Evolutionary conservation across 2,888 invertebrate species (phyloP).

Genomic region (Drosophila colorata): DNA sequence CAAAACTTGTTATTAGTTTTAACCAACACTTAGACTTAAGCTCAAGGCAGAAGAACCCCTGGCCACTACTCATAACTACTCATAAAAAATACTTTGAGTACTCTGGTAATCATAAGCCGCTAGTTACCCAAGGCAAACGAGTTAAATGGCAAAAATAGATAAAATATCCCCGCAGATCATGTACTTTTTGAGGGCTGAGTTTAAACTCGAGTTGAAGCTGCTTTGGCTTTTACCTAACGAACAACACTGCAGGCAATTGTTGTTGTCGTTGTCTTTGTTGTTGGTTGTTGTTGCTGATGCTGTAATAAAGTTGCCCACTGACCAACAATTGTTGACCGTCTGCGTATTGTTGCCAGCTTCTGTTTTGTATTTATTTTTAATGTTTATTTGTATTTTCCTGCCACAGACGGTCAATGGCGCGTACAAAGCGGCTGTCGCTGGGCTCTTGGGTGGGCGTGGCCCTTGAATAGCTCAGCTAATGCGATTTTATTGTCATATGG

Average conservation of each 20-base stretch:
- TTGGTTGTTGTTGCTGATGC: conserved; percentile 24
- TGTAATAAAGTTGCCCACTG: conserved; percentile 46
- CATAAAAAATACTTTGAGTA: background rate
- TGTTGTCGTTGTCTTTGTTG: conserved; percentile 14
- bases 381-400: conserved; percentile 10
- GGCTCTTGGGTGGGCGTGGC: conserved; percentile 46
- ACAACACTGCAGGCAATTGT: conserved; percentile 18
- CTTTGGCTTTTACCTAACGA: conserved; percentile 18
- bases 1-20: too few species aligned
- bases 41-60: background rate
- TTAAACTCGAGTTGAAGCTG: conserved; percentile 28
- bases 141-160: conserved; percentile 34
- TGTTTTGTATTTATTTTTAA: conserved; percentile 11
- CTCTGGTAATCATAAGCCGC: conserved; percentile 2
- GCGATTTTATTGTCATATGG: conserved; percentile 67
- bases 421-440: conserved; percentile 12
- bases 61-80: background rate
- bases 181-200: conserved; percentile 27
- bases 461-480: conserved; percentile 41
- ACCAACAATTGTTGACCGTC: conserved; percentile 42
- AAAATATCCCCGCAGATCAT: conserved; percentile 17
- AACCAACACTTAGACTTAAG: background rate
- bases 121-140: conserved; percentile 39
- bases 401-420: conserved; percentile 41
- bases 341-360: conserved; percentile 21